Evolutionary conservation across 1,140 invertebrate genomes (phyloP).

Genomic region (Drosophila pseudoananassae): DNA sequence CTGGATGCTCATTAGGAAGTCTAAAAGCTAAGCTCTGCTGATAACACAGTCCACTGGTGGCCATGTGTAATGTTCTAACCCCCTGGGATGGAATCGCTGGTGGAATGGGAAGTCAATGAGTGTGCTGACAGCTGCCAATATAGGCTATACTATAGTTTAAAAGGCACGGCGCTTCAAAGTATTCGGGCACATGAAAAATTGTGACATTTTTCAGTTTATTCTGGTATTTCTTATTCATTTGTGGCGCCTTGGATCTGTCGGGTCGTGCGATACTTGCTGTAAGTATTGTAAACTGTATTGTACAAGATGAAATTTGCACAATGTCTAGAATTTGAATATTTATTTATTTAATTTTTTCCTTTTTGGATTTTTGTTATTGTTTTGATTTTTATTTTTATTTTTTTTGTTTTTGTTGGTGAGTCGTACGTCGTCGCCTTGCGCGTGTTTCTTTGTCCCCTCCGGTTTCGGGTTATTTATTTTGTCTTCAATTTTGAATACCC

Average conservation of each 20-base stretch:
- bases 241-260: slow-evolving; percentile 42
- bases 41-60: slow-evolving; percentile 12
- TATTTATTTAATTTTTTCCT: slow-evolving; percentile 35
- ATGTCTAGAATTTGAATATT: slow-evolving; percentile 74
- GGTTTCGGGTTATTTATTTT: slow-evolving; percentile 47
- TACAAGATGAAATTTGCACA: slow-evolving; percentile 64
- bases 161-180: slow-evolving; percentile 6
- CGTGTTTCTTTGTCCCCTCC: slow-evolving; percentile 60
- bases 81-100: slow-evolving; percentile 10
- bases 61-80: slow-evolving; percentile 30
- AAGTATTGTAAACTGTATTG: slow-evolving; percentile 39
- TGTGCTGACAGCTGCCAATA: slow-evolving; percentile 6
- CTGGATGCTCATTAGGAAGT: slow-evolving; percentile 72
- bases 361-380: slow-evolving; percentile 40
- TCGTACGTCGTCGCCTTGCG: slow-evolving; percentile 58
- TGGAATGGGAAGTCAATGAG: not conserved
- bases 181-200: slow-evolving; percentile 21
- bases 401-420: slow-evolving; percentile 9
- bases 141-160: not conserved
- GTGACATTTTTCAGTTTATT: slow-evolving; percentile 27
- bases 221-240: slow-evolving; percentile 53
- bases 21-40: slow-evolving; percentile 3
- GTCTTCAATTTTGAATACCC: slow-evolving; percentile 49
- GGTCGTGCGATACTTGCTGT: slow-evolving; percentile 28
- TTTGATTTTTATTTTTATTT: slow-evolving; percentile 41